phyloP scores from a whole-genome alignment of 2,888 invertebrate species.

The Aromia moschata region DNA sequence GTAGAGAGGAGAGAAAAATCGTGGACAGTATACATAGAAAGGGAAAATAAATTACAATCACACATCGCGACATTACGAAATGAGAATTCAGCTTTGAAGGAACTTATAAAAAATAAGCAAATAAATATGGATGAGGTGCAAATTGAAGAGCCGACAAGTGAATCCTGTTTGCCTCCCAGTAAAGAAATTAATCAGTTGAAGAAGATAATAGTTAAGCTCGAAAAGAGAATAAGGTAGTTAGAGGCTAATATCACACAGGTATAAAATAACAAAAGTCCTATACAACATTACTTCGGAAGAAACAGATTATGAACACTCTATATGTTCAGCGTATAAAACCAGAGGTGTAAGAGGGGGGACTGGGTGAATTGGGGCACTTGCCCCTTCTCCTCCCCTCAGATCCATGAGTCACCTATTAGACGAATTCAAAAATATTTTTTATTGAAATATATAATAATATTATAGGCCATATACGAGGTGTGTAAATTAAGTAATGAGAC shows the following conservation, averaged over 20 bases:
- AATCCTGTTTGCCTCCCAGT: conserved; percentile 18
- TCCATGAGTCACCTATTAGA: no score
- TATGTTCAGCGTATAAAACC: no score
- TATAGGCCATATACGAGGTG: no score
- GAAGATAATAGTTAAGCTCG: conserved; percentile 53
- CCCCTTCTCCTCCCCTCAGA: no score
- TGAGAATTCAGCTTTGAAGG: conserved; percentile 44
- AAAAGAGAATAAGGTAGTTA: conserved; percentile 45
- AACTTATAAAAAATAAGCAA: conserved; percentile 31
- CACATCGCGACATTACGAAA: conserved; percentile 44
- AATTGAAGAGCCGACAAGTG: conserved; percentile 25
- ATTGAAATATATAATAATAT: no score
- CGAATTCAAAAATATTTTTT: no score
- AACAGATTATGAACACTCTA: no score
- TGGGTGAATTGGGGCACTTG: no score
- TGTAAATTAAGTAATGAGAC: no score
- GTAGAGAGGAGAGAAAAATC: conserved; percentile 48
- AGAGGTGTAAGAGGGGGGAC: no score
- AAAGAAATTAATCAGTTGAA: conserved; percentile 47
- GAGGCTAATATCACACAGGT: neutral
- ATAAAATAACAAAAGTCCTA: no score
- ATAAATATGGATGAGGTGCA: conserved; percentile 26
- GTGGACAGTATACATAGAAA: conserved; percentile 46
- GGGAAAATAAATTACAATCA: conserved; percentile 44
- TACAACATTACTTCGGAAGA: no score